phyloP scores from a whole-genome alignment of 2,797 vertebrate species.

The Etheostoma perlongum region DNA sequence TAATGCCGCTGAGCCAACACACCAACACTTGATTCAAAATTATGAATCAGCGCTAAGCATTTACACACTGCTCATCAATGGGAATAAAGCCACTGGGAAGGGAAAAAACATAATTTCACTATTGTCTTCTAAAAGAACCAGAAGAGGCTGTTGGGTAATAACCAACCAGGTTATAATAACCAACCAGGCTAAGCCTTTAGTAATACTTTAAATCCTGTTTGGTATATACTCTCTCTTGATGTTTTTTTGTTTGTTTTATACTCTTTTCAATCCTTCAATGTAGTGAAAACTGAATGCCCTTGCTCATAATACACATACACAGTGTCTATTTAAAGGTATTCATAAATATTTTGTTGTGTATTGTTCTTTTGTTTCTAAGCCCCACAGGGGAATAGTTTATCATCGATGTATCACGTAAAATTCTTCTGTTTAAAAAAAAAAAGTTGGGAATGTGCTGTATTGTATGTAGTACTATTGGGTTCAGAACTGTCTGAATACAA shows the following conservation, averaged over 20 bases:
- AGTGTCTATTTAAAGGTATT: constrained; percentile 51
- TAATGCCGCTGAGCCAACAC: constrained; percentile 6
- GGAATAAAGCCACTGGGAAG: constrained; percentile 45
- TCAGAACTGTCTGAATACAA: constrained; percentile 3
- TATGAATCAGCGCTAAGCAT: constrained; percentile 66
- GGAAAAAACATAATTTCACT: constrained; percentile 39
- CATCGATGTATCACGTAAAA: constrained; percentile 34
- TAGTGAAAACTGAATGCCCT: constrained; percentile 19
- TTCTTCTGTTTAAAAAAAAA: not conserved
- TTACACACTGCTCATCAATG: constrained; percentile 46
- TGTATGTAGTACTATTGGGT: not conserved
- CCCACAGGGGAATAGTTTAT: constrained; percentile 60
- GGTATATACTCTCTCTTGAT: constrained; percentile 37
- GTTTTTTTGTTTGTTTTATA: constrained; percentile 22
- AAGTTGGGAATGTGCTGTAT: not conserved
- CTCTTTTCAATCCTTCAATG: constrained; percentile 17
- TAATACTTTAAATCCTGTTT: constrained; percentile 49
- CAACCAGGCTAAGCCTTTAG: constrained; percentile 17
- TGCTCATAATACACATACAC: constrained; percentile 17
- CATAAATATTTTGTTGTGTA: constrained; percentile 62
- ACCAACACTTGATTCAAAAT: constrained; percentile 54
- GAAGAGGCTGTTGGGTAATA: constrained; percentile 38
- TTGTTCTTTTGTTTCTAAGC: constrained; percentile 64
- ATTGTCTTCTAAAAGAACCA: constrained; percentile 35
- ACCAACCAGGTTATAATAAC: not conserved